phyloP scores from a whole-genome alignment of 2,888 invertebrate species.

The Syritta pipiens region DNA sequence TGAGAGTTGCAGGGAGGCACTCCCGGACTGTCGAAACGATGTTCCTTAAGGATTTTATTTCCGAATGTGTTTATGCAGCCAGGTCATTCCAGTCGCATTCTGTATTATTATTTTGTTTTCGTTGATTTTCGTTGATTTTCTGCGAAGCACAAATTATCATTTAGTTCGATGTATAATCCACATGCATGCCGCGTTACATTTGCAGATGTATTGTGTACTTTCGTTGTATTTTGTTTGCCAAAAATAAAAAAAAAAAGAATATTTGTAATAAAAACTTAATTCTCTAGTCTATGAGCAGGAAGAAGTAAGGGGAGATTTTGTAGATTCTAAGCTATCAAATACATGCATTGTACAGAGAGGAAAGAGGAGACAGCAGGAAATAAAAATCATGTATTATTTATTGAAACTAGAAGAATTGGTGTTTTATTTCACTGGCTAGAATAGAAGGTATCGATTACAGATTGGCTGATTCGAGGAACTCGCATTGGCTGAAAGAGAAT shows the following conservation, averaged over 20 bases:
- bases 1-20: not conserved
- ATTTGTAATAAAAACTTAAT: conserved; percentile 16
- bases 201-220: conserved; percentile 2
- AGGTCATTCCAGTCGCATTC: conserved; percentile 28
- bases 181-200: not conserved
- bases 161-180: conserved; percentile 6
- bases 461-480: too few species aligned
- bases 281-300: conserved; percentile 44
- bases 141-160: conserved; percentile 55
- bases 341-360: conserved; percentile 54
- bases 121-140: conserved; percentile 14
- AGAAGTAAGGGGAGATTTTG: conserved; percentile 20
- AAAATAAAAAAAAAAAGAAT: conserved; percentile 10
- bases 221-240: conserved; percentile 39
- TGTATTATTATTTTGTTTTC: conserved; percentile 13
- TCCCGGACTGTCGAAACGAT: conserved; percentile 44
- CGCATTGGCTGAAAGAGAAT: too few species aligned
- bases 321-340: conserved; percentile 48
- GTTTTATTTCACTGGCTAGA: not conserved
- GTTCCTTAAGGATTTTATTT: conserved; percentile 60
- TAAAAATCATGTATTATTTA: conserved; percentile 59
- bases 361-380: not conserved
- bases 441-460: not conserved
- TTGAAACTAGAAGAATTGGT: conserved; percentile 14
- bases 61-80: conserved; percentile 18